These are phyloP conservation scores for Dasyurus viverrinus DNA, from an alignment of 2,113 vertebrate species.

Conservation along the genomic window DNA sequence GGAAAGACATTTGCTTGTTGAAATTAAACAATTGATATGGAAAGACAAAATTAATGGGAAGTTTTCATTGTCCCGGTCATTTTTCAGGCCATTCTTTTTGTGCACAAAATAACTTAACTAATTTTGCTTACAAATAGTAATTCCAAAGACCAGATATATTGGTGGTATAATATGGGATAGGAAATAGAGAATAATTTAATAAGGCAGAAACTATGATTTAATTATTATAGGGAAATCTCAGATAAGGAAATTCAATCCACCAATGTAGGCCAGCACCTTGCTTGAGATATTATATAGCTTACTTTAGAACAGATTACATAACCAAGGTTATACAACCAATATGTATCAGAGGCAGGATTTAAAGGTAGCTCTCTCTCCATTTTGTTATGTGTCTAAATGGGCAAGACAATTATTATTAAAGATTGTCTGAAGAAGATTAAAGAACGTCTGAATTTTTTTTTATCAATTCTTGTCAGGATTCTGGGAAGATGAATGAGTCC, in stretches of 20 bases:
- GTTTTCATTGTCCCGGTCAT: background rate
- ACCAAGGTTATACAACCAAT: background rate
- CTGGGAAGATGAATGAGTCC: too few relatives aligned
- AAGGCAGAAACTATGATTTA: background rate
- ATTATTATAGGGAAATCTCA: background rate
- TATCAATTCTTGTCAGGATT: too few relatives aligned
- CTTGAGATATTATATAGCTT: background rate
- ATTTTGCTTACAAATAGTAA: background rate
- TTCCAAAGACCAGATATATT: background rate
- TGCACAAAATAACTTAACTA: background rate
- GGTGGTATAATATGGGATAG: background rate
- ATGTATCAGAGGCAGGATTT: background rate
- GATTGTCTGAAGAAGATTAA: background rate
- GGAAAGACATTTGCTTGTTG: background rate
- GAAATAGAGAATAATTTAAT: background rate
- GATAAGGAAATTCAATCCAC: background rate
- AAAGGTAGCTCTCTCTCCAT: background rate
- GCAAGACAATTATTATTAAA: background rate
- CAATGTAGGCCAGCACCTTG: background rate
- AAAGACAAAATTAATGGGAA: background rate
- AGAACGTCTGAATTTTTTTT: background rate
- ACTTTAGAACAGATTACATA: background rate
- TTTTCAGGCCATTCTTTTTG: background rate
- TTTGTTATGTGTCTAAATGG: background rate
- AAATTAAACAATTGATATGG: background rate